phyloP scores from a whole-genome alignment of 2,888 invertebrate species.

The Heliconius ismenius region DNA sequence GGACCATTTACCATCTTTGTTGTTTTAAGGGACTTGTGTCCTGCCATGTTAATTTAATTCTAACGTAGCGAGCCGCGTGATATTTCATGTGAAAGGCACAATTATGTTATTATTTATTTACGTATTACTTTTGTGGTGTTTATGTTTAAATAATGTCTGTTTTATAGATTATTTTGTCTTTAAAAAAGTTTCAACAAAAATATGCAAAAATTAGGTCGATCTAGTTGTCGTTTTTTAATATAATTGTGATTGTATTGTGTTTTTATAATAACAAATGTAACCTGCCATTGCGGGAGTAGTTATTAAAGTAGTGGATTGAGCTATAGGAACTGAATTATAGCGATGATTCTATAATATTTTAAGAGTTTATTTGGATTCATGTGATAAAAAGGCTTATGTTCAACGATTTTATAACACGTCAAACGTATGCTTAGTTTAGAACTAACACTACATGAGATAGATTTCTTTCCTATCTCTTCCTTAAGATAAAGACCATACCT shows the following conservation, averaged over 20 bases:
- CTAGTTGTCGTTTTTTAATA: not conserved
- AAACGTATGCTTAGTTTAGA: no score
- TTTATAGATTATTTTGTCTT: not conserved
- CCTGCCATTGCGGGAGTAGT: not conserved
- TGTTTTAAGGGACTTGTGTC: conserved; percentile 19
- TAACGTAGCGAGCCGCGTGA: not conserved
- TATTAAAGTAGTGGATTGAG: not conserved
- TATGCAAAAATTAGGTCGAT: not conserved
- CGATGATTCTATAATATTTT: not conserved
- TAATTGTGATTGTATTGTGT: not conserved
- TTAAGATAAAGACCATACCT: no score
- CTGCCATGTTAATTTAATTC: not conserved
- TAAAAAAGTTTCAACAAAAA: not conserved
- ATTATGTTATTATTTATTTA: not conserved
- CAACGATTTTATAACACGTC: no score
- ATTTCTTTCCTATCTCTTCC: no score
- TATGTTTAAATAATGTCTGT: no score
- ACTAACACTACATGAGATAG: no score
- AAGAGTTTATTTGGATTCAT: not conserved
- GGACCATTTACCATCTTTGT: conserved; percentile 28
- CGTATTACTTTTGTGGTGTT: not conserved
- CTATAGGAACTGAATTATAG: not conserved
- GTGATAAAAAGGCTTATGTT: no score
- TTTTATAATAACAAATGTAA: not conserved
- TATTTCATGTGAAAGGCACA: not conserved